Conservation (phyloP, 2,113 vertebrate species). For the Scortum barcoo region DNA sequence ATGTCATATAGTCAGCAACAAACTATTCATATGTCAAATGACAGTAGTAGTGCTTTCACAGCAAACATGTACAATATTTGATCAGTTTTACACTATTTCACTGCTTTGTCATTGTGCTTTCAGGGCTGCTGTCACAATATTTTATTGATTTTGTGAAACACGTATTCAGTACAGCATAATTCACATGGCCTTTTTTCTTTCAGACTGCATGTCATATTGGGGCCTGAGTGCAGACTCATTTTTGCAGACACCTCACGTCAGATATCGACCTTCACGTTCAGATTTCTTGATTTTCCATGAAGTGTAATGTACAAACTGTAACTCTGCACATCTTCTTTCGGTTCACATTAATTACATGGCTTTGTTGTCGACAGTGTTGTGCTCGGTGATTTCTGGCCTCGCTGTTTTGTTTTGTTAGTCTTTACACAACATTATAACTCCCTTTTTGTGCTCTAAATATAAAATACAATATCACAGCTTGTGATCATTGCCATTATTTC, state of each 20-base stretch:
- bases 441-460: conserved; percentile 80
- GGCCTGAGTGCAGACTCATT: neutral
- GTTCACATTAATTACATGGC: conserved; percentile 87
- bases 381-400: conserved; percentile 64
- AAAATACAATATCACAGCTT: conserved; percentile 61
- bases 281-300: conserved; percentile 22
- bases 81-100: conserved; percentile 50
- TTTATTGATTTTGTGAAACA: conserved; percentile 28
- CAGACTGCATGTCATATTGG: conserved; percentile 13
- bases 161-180: conserved; percentile 21
- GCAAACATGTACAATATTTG: conserved; percentile 38
- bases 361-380: conserved; percentile 68
- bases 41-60: conserved; percentile 13
- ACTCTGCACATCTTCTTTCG: conserved; percentile 70
- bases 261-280: conserved; percentile 3
- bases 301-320: conserved; percentile 62
- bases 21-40: neutral
- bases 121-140: conserved; percentile 14
- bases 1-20: neutral
- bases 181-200: conserved; percentile 1
- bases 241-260: neutral
- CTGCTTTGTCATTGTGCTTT: conserved; percentile 61
- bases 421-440: conserved; percentile 65
- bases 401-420: conserved; percentile 69
- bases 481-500: conserved; percentile 58